Base-by-base conservation (phyloP, 2,888 invertebrate species). In the Meteorus colon region DNA sequence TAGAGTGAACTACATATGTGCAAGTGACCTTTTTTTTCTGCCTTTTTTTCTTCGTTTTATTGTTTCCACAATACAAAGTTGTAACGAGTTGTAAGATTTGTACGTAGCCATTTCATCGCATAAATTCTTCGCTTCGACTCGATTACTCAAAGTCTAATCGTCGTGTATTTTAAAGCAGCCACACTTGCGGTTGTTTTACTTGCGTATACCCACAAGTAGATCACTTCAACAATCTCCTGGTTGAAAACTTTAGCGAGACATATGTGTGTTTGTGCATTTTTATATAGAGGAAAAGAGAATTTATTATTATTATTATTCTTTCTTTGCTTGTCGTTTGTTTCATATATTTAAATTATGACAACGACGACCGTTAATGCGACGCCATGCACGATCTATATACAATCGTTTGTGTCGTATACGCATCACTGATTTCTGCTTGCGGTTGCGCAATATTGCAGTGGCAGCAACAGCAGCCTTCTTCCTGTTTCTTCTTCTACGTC, bases 371-470 rank as follows among this genome's bases (percentile, higher is more conserved):
- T 55, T 55, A 19, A 55, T 55, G 24, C 19, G 19, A 24, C 5
- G 8, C 55, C 24, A 55, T 55, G 6, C n/a, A 55, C 19, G 55
- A 55, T 55, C 69, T 34, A 31, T 51, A 59, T 41, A 29, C 37
- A 37, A 37, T 10, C 19, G 4, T 65, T 19, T 65, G 34, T 65
- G 19, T 65, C 37, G n/a, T 55, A 51, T 59, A 72, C 19, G 72
- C 63, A 45, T 72, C 63, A 51, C 19, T 72, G 72, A 4, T 29
- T 19, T 72, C 16, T 72, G 63, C 48, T 29, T 72, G 63, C 34
- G 72, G 69, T 72, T 72, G 63, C 72, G 62, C 62, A 72, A 72
- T 72, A 62, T 63, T 45, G 48, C 55, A 55, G 19, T 12, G 41
- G 41, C 55, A 55, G 19, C 4, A 19, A 8, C 55, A 19, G 5